Percentiles rank a stretch among this genome's conserved stretches.
These are phyloP conservation scores for Cryptophagus acutangulus DNA, from an alignment of 2,888 invertebrate genomes.

Conservation along the genomic window DNA sequence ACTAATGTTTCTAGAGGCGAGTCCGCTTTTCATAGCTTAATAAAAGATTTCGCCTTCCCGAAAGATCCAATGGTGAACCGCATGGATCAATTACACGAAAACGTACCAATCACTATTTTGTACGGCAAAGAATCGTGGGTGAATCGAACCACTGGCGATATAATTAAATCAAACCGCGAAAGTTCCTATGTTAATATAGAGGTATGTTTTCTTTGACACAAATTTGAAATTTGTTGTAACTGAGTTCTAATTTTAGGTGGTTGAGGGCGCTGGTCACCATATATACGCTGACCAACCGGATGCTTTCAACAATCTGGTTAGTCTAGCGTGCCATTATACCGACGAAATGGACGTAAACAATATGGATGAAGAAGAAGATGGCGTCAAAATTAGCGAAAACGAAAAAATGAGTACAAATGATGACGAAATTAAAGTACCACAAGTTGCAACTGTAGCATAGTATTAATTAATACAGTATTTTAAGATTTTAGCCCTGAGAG, in stretches of 20 bases:
- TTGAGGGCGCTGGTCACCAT: constrained; percentile 89
- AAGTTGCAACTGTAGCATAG: too few species aligned
- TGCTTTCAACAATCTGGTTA: constrained; percentile 76
- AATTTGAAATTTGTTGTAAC: constrained; percentile 5
- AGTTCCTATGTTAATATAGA: constrained; percentile 72
- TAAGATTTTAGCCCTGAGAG: too few species aligned
- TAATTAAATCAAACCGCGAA: constrained; percentile 64
- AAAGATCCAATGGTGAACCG: constrained; percentile 91
- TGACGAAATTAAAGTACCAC: too few species aligned
- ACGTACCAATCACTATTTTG: constrained; percentile 81
- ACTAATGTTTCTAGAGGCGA: constrained; percentile 68
- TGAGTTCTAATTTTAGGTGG: constrained; percentile 55
- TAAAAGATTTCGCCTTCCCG: constrained; percentile 89
- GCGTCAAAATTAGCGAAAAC: background rate
- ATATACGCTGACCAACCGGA: constrained; percentile 89
- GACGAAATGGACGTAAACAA: background rate
- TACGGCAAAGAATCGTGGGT: constrained; percentile 96
- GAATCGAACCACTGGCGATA: constrained; percentile 74
- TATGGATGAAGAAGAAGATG: background rate
- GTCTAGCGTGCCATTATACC: constrained; percentile 58
- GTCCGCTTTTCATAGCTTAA: constrained; percentile 84
- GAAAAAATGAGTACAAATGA: background rate
- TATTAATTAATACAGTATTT: too few species aligned
- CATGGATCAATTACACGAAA: constrained; percentile 60
- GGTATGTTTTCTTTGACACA: constrained; percentile 48